These are phyloP conservation scores for Gavialis gangeticus DNA, from an alignment of 2,113 vertebrate genomes.

Conservation along the genomic window DNA sequence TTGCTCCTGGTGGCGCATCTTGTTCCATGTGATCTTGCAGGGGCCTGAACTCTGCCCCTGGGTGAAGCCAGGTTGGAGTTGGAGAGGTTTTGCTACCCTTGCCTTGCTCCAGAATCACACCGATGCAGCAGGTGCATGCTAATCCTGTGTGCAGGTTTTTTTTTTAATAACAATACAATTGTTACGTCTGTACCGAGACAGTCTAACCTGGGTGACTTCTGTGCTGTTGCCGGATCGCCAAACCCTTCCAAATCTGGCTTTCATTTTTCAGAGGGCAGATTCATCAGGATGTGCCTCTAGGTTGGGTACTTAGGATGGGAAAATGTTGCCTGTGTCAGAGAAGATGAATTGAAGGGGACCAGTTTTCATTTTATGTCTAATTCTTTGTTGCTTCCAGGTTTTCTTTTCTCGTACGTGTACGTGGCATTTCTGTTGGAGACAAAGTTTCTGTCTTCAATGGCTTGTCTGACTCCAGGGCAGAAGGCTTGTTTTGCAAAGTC, in stretches of 20 bases:
- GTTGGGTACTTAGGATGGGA: slow-evolving; percentile 10
- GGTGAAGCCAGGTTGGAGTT: no score
- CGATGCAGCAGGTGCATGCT: no score
- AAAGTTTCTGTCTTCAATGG: background rate
- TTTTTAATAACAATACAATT: no score
- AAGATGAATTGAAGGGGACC: background rate
- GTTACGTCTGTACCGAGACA: background rate
- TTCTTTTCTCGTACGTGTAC: background rate
- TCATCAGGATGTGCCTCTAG: background rate
- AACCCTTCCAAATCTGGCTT: background rate
- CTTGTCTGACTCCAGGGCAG: background rate
- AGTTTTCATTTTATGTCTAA: background rate
- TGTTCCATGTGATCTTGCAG: background rate
- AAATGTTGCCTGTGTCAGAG: background rate
- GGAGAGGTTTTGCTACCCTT: background rate
- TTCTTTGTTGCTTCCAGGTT: background rate
- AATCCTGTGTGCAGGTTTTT: no score
- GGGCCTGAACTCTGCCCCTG: background rate
- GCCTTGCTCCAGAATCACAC: no score
- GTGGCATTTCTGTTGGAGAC: background rate
- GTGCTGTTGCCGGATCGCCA: slow-evolving; percentile 31
- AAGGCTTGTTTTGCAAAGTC: background rate
- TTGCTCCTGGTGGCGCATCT: no score
- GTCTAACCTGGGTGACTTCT: background rate
- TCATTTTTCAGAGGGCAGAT: background rate